Evolutionary conservation across 2,797 vertebrate genomes (phyloP).

Genomic region (Sternarchorhynchus goeldii): DNA sequence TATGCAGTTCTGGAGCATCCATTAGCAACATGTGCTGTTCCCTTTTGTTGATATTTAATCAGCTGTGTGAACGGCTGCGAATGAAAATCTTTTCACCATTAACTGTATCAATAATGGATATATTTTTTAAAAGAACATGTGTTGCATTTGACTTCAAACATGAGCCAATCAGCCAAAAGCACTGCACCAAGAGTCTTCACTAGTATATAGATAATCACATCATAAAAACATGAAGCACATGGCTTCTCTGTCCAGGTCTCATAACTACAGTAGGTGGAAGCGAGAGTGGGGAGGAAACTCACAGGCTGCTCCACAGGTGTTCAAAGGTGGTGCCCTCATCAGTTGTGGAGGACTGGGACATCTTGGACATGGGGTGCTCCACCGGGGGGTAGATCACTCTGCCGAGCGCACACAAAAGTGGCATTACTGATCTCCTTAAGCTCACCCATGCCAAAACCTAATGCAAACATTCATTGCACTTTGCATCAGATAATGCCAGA

Average conservation of each 20-base stretch:
- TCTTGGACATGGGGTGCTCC: slow-evolving; percentile 77
- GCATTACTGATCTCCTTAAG: neutral
- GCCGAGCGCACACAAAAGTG: slow-evolving; percentile 36
- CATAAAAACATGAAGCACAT: neutral
- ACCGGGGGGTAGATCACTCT: slow-evolving; percentile 82
- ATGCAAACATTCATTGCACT: neutral
- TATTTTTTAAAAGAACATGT: too few species aligned
- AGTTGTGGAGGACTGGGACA: slow-evolving; percentile 85
- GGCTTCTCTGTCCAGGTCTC: neutral
- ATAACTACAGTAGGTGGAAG: neutral
- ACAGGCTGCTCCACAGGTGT: slow-evolving; percentile 96
- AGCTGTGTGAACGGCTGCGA: too few species aligned
- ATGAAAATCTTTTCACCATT: too few species aligned
- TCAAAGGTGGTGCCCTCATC: slow-evolving; percentile 92
- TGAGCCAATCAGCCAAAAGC: too few species aligned
- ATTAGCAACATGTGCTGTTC: neutral
- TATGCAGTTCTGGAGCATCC: neutral
- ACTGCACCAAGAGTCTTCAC: too few species aligned
- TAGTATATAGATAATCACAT: too few species aligned
- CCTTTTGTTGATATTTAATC: neutral
- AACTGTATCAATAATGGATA: too few species aligned
- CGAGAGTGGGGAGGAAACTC: slow-evolving; percentile 68
- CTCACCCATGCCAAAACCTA: neutral
- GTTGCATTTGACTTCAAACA: too few species aligned
- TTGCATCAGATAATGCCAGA: neutral